These are phyloP conservation scores for Ganaspis brasiliensis DNA, from an alignment of 2,888 invertebrate species.

Conservation along the genomic window DNA sequence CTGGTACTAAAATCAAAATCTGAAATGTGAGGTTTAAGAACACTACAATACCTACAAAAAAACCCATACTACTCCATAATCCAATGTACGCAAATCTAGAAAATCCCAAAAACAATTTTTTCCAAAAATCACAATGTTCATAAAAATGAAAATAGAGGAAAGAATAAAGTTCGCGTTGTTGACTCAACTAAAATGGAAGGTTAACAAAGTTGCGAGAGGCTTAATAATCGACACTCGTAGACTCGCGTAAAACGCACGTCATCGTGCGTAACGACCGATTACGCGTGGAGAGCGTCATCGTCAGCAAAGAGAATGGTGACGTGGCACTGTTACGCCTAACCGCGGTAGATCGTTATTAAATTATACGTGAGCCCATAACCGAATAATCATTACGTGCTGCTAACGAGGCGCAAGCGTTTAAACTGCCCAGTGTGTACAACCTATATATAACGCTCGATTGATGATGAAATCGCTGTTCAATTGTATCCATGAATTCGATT, in stretches of 20 bases:
- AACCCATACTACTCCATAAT: too few species aligned
- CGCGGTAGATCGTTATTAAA: slow-evolving; percentile 78
- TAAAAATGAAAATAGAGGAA: too few species aligned
- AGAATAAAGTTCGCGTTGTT: too few species aligned
- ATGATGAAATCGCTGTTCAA: slow-evolving; percentile 22
- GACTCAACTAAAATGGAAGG: too few species aligned
- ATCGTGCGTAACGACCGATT: slow-evolving; percentile 80
- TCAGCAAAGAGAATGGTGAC: slow-evolving; percentile 71
- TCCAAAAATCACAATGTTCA: too few species aligned
- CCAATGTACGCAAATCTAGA: too few species aligned
- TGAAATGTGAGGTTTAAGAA: too few species aligned
- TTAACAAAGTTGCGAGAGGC: slow-evolving; percentile 48
- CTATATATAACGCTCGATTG: slow-evolving; percentile 14
- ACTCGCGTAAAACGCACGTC: slow-evolving; percentile 77
- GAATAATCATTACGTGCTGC: slow-evolving; percentile 77
- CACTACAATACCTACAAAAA: too few species aligned
- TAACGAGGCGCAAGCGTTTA: slow-evolving; percentile 74
- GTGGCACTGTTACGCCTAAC: slow-evolving; percentile 75
- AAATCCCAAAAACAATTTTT: too few species aligned
- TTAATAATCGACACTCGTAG: slow-evolving; percentile 61
- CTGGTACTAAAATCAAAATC: too few species aligned
- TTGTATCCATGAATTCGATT: slow-evolving; percentile 32
- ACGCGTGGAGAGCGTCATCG: slow-evolving; percentile 72
- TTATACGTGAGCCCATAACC: slow-evolving; percentile 77
- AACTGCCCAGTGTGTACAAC: slow-evolving; percentile 51